Base-by-base conservation (phyloP, 2,888 invertebrate species). In the Lithosia quadra region DNA sequence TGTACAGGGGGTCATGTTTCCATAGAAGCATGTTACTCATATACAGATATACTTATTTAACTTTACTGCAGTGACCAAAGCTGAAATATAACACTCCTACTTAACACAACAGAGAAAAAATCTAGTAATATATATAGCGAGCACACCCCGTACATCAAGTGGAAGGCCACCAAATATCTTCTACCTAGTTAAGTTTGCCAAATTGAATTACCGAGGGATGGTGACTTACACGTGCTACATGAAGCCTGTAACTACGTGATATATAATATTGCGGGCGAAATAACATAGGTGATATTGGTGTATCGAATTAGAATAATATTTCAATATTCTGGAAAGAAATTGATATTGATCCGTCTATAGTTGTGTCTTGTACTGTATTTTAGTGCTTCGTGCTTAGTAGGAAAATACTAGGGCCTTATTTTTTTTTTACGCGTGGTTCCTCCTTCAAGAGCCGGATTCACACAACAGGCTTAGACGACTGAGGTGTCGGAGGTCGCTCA, bases 171-270 rank as follows among this genome's bases (percentile, higher is more conserved):
- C 76, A 65, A 71, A 73, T 72, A 65, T 63, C 60, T 63, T 60
- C 65, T 65, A 68, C 57, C 28, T 71, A 73, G 79, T 76, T 79
- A 75, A 76, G 72, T 78, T 73, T 73, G 68, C 67, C 67, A 68
- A 80, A 79, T 76, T 61, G 63, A 66, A 78, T 79, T 79, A 80
- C 49, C 39, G 60, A 65, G 65, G 65, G 68, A 55, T 49, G 58
- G 60, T 9, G 49, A 62, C n/a, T 24, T 15, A 18, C n/a, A 49
- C 49, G 49, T 49, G 49, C 18, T 39, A 43, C 61, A 18, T 61
- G 15, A 18, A 39, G 18, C 13, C 49, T 33, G 28, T 33, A 62
- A 28, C 28, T 63, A 62, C 53, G 63, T 63, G 63, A 61, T 43
- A 11, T 24, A 61, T 61, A n/a, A n/a, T n/a, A 18, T 61, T 39